Evolutionary conservation across 2,888 invertebrate genomes (phyloP), one percentile per base, ranked within the genome.

Genomic region (Plagodis dolabraria): DNA sequence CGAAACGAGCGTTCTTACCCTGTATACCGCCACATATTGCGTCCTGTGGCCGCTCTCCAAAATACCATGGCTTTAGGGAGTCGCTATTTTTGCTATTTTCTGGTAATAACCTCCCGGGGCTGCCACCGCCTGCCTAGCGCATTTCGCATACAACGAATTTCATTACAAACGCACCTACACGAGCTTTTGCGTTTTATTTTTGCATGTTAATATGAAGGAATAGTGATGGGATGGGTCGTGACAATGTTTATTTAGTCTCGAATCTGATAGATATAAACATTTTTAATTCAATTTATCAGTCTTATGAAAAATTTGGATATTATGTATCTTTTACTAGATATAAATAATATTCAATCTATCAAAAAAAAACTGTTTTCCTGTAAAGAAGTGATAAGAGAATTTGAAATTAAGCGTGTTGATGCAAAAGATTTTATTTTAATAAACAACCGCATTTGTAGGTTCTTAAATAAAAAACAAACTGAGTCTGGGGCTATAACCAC

Each of bases 111-210:
- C 72, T 67, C 57, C 68, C 61, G 59, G 56, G 60, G 64, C 57
- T 52, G 55, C 55, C 55, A 52, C 60, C 54, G 60, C 62, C 60
- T 61, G 61, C 60, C 67, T 64, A 53, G 60, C 67, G 64, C 69
- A 70, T 74, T 67, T 69, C 67, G 55, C 60, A 65, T 70, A 58
- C 71, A 71, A 67, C 59, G 60, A 62, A 54, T 66, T 69, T 70
- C 76, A 74, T 76, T 75, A 77, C 75, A 70, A 76, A 74, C 69
- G 67, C 74, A 73, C 67, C 61, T 63, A 56, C 63, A 59, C 46
- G 52, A 68, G 68, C 73, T 61, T 60, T 68, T 61, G 56, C 65
- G 64, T 74, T 74, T 68, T 76, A 74, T 76, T 74, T 69, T 67
- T 61, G 60, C 55, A 65, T 62, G 63, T 70, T 60, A 65, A 66